Percentiles rank a stretch among this genome's conserved stretches.
Conservation (phyloP, 2,113 vertebrate genomes). For the Ctenodactylus gundi region DNA sequence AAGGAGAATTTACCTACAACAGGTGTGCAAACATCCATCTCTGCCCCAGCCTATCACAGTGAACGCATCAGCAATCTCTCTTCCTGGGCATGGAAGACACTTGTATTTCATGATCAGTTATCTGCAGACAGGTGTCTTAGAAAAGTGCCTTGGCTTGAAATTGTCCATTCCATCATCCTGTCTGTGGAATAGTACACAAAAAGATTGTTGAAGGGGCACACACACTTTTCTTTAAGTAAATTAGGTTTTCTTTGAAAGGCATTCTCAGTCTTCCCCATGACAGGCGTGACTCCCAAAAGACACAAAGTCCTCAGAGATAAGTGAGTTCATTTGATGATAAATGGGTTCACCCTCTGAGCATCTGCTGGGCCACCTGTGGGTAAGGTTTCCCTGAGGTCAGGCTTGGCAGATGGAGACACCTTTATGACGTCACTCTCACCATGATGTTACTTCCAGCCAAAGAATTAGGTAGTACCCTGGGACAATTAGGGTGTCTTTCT, state of each 20-base stretch:
- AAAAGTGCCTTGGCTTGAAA: constrained; percentile 65
- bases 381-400: neutral
- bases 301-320: constrained; percentile 51
- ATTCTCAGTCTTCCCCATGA: constrained; percentile 57
- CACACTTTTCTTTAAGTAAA: constrained; percentile 70
- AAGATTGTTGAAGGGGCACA: constrained; percentile 45
- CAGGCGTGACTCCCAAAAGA: constrained; percentile 55
- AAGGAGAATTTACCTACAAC: constrained; percentile 34
- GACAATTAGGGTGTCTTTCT: neutral
- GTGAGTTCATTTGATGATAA: neutral
- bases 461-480: neutral
- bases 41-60: neutral
- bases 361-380: neutral
- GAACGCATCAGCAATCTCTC: neutral
- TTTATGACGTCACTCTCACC: fast-evolving
- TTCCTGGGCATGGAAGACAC: constrained; percentile 30
- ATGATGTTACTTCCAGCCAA: fast-evolving
- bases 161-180: constrained; percentile 75
- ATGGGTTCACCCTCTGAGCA: neutral
- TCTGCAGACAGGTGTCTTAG: constrained; percentile 74
- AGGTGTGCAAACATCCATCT: neutral
- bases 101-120: constrained; percentile 72
- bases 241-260: constrained; percentile 63
- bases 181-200: constrained; percentile 65
- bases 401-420: neutral